Conservation (phyloP, 2,888 invertebrate genomes). For the Melanostoma scalare region DNA sequence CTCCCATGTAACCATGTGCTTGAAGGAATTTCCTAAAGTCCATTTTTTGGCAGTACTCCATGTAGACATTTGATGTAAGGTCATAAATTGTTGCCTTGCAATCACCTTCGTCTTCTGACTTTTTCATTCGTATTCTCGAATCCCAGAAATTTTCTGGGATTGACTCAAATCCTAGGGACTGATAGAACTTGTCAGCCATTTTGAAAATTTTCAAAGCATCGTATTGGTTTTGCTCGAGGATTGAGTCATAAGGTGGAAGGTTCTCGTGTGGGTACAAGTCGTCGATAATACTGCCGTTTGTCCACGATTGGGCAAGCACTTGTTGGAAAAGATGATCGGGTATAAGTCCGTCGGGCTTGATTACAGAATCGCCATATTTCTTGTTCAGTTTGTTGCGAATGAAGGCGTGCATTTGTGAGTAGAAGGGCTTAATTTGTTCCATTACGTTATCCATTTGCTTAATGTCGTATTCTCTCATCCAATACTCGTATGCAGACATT, state of each 20-base stretch:
- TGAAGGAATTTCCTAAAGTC: constrained; percentile 30
- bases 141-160: neutral
- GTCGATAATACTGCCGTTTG: neutral
- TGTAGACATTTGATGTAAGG: neutral
- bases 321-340: constrained; percentile 21
- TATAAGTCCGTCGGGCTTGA: constrained; percentile 9
- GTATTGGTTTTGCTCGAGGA: neutral
- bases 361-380: constrained; percentile 5
- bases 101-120: constrained; percentile 71
- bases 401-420: constrained; percentile 90
- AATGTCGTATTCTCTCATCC: neutral
- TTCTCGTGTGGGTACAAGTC: neutral
- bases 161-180: neutral
- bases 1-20: constrained; percentile 22
- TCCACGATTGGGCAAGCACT: neutral
- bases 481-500: neutral
- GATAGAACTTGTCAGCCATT: neutral
- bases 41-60: constrained; percentile 38
- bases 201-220: neutral
- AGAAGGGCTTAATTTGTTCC: constrained; percentile 88
- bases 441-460: constrained; percentile 85
- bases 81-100: constrained; percentile 78
- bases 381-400: constrained; percentile 85
- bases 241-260: neutral
- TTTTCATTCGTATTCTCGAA: neutral